These are phyloP conservation scores for Ormia ochracea DNA, from an alignment of 2,888 invertebrate species.

Conservation along the genomic window DNA sequence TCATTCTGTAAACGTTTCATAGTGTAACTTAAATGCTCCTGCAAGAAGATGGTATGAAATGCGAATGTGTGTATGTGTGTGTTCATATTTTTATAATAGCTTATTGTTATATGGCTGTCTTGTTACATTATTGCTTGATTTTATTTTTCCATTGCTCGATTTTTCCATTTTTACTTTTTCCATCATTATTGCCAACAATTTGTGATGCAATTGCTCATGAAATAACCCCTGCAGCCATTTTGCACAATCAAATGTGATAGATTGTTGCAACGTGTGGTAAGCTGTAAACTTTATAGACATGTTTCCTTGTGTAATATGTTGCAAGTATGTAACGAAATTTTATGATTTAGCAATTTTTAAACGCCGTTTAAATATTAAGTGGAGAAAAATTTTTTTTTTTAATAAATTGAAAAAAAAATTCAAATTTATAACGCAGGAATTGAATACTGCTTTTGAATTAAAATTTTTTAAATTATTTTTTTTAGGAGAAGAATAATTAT, in stretches of 20 bases:
- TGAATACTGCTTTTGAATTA: no score
- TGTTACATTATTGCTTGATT: constrained; percentile 33
- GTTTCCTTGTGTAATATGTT: no score
- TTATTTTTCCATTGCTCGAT: background rate
- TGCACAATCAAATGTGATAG: constrained; percentile 13
- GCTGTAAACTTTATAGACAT: background rate
- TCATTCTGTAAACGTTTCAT: background rate
- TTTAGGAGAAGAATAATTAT: no score
- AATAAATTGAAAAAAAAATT: no score
- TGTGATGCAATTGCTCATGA: constrained; percentile 53
- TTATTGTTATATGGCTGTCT: constrained; percentile 48
- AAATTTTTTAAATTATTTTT: no score
- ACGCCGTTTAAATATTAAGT: no score
- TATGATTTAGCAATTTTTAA: no score
- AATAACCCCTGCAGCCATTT: constrained; percentile 32
- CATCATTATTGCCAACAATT: constrained; percentile 45
- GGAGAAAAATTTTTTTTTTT: no score
- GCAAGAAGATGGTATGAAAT: constrained; percentile 6
- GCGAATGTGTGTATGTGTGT: background rate
- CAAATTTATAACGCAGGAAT: no score
- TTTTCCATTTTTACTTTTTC: background rate
- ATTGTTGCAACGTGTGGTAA: constrained; percentile 5
- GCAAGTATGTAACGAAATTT: no score
- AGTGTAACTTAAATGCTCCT: background rate
- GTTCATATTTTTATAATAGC: constrained; percentile 24